A percentile compares a stretch with the other conserved stretches of the same genome.
These are phyloP conservation scores for Nephrotoma flavescens DNA, from an alignment of 2,888 invertebrate species.

Conservation along the genomic window DNA sequence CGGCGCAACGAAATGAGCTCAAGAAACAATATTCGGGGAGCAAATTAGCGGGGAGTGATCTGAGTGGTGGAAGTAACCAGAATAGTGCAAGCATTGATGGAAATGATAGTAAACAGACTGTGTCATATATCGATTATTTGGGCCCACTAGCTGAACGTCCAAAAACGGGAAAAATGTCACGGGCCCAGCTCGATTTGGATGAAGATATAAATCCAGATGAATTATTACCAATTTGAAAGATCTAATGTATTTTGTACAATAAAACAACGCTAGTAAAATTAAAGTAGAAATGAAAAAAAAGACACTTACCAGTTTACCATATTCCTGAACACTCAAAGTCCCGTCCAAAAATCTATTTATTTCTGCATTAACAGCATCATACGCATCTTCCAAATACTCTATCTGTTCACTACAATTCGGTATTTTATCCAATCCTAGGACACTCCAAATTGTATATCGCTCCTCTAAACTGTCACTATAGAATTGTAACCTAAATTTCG, in stretches of 20 bases:
- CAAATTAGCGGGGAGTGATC: background rate
- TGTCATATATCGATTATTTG: conserved; percentile 11
- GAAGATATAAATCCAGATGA: conserved; percentile 30
- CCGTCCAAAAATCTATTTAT: background rate
- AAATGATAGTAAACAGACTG: background rate
- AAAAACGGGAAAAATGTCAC: conserved; percentile 25
- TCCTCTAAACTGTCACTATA: background rate
- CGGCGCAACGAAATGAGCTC: background rate
- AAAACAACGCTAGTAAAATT: background rate
- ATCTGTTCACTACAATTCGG: background rate
- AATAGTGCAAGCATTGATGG: background rate
- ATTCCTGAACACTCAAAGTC: background rate
- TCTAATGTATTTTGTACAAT: background rate
- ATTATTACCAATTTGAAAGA: conserved; percentile 24
- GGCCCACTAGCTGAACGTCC: conserved; percentile 30
- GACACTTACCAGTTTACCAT: background rate
- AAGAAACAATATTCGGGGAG: background rate
- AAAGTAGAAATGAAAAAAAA: background rate
- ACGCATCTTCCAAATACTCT: background rate
- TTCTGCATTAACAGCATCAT: background rate
- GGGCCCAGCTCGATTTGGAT: conserved; percentile 22
- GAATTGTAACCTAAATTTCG: background rate
- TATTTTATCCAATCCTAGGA: background rate
- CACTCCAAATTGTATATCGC: background rate
- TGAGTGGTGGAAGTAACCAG: background rate